Base-by-base conservation (phyloP, 2,113 vertebrate species). In the Paramisgurnus dabryanus region DNA sequence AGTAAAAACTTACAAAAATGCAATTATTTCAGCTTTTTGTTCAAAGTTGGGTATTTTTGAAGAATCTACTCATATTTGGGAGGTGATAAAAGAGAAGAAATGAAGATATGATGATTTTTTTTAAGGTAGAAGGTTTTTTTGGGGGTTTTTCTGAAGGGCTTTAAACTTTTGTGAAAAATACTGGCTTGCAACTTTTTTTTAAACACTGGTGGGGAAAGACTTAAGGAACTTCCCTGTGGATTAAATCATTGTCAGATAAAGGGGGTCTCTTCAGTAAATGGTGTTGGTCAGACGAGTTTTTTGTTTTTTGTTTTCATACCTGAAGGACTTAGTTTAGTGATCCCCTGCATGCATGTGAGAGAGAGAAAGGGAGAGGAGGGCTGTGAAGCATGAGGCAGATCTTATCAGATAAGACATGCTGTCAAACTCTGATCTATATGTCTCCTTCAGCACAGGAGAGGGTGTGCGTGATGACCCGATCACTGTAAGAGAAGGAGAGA, bases 361-460 rank as follows among this genome's bases (percentile, higher is more conserved):
- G 70, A 80, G 84, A 68, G 50, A 55, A 45, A 79, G 82, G 79
- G 61, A 82, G 53, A 34, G 80, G 58, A 79, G 70, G 74, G 81
- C 88, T 84, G 78, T 84, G 82, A 86, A 88, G 85, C 84, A 34
- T 83, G 80, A 84, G 85, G 65, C 12, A 79, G 8, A 67, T 75
- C 81, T 83, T 69, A 87, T 89, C 83, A 79, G 86, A 89, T 88
- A 85, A 89, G 87, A 85, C 71, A 72, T 78, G 80, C 66, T 81
- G 79, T 81, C 85, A 85, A 80, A 76, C 49, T 66, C 78, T 86
- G 80, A 82, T 86, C 78, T 85, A 45, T 85, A 45, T 80, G 75
- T 84, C 76, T 84, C 78, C 65, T 65, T 43, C 49, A 66, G 78
- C 70, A 50, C 0, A 65, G 65, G 64, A 81, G 80, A 84, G 67